phyloP scores from a whole-genome alignment of 2,797 vertebrate genomes.

The Hozukius guyotensis region DNA sequence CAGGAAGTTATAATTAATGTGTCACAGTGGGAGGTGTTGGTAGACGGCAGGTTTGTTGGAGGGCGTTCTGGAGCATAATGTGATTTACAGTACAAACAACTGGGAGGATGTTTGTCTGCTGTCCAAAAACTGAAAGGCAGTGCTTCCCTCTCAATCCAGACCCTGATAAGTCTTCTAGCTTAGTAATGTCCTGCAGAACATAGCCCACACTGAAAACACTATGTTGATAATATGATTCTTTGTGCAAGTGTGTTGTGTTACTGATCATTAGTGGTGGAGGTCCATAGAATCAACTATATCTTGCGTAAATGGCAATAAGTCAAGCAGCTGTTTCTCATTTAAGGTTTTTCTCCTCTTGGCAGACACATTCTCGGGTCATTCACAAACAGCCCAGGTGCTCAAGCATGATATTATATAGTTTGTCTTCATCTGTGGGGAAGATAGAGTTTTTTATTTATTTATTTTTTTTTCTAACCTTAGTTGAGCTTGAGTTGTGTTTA shows the following conservation, averaged over 20 bases:
- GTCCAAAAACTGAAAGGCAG: conserved; percentile 61
- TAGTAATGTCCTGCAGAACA: conserved; percentile 21
- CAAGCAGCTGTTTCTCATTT: conserved; percentile 35
- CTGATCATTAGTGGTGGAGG: neutral
- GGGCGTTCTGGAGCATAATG: conserved; percentile 90
- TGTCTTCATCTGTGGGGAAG: too few relatives aligned
- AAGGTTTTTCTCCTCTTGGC: conserved; percentile 10
- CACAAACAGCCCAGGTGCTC: conserved; percentile 10
- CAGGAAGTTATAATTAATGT: conserved; percentile 98
- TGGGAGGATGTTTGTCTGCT: conserved; percentile 74
- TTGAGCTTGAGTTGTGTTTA: neutral
- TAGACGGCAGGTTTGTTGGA: conserved; percentile 89
- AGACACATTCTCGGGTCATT: conserved; percentile 1
- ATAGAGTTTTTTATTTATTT: neutral
- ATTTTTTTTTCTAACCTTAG: neutral
- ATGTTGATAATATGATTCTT: conserved; percentile 9
- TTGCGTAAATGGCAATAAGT: neutral
- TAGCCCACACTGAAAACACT: neutral
- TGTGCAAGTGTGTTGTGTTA: conserved; percentile 6
- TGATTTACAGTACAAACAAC: conserved; percentile 90
- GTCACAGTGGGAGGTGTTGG: conserved; percentile 90
- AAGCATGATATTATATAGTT: neutral
- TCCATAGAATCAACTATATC: neutral
- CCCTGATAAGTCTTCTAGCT: conserved; percentile 5
- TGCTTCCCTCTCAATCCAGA: conserved; percentile 14